phyloP scores from a whole-genome alignment of 2,113 vertebrate genomes.

The Eclectus roratus region DNA sequence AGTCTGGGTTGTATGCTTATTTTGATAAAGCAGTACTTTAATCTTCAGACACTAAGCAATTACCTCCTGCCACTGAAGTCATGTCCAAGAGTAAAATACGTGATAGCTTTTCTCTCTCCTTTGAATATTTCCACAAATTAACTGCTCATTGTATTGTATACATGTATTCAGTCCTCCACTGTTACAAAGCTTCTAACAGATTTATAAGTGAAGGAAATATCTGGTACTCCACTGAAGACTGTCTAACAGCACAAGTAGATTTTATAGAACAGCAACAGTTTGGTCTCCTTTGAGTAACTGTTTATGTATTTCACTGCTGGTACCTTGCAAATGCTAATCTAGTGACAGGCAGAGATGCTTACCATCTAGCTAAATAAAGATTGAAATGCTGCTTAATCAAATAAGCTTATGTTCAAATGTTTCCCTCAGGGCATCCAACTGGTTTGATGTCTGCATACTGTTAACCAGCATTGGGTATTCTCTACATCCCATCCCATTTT shows the following conservation, averaged over 20 bases:
- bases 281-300: neutral
- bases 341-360: constrained; percentile 6
- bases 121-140: neutral
- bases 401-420: neutral
- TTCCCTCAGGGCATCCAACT: neutral
- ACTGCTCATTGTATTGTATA: neutral
- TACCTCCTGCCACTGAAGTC: constrained; percentile 21
- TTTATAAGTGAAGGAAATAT: neutral
- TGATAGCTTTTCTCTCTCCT: neutral
- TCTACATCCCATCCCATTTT: neutral
- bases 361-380: constrained; percentile 9
- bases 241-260: neutral
- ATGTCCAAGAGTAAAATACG: neutral
- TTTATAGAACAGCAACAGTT: neutral
- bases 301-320: neutral
- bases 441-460: neutral
- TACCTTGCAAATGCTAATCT: neutral
- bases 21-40: constrained; percentile 43
- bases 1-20: constrained; percentile 59
- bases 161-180: neutral
- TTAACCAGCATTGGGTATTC: neutral
- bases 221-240: neutral
- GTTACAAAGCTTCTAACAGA: neutral
- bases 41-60: constrained; percentile 49
- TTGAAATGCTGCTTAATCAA: constrained; percentile 17